Percentiles rank a stretch among this genome's conserved stretches.
Conservation (phyloP, 2,888 invertebrate genomes). For the Leucophora obtusa region DNA sequence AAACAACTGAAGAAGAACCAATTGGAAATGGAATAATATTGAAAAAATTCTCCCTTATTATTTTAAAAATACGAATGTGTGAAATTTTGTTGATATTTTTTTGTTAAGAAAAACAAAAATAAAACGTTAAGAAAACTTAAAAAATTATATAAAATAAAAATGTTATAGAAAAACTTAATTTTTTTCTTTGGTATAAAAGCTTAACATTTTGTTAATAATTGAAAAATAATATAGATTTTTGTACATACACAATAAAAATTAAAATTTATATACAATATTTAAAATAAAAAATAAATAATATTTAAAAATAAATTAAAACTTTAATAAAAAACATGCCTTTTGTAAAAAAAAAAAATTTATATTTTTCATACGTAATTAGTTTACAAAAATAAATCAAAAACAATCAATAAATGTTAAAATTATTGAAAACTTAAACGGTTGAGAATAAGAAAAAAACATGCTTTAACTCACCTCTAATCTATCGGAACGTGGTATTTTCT, state of each 20-base stretch:
- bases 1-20: conserved; percentile 27
- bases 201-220: conserved; percentile 62
- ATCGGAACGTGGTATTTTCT: conserved; percentile 96
- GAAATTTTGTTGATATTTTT: conserved; percentile 49
- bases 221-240: conserved; percentile 34
- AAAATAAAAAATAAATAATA: conserved; percentile 12
- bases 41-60: conserved; percentile 22
- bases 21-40: conserved; percentile 28
- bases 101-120: conserved; percentile 7
- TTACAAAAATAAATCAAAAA: not conserved
- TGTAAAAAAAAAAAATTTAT: not conserved
- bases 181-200: conserved; percentile 63
- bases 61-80: conserved; percentile 66
- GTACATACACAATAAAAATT: conserved; percentile 28
- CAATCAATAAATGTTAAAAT: not conserved
- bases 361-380: not conserved
- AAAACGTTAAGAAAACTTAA: conserved; percentile 19
- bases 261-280: conserved; percentile 11
- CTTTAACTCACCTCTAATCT: conserved; percentile 92
- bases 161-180: conserved; percentile 31
- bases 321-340: conserved; percentile 6
- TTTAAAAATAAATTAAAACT: not conserved
- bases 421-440: conserved; percentile 10
- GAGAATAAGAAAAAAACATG: conserved; percentile 46
- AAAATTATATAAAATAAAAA: conserved; percentile 21